Conservation (phyloP, 2,888 invertebrate species). For the Amphipyra berbera region DNA sequence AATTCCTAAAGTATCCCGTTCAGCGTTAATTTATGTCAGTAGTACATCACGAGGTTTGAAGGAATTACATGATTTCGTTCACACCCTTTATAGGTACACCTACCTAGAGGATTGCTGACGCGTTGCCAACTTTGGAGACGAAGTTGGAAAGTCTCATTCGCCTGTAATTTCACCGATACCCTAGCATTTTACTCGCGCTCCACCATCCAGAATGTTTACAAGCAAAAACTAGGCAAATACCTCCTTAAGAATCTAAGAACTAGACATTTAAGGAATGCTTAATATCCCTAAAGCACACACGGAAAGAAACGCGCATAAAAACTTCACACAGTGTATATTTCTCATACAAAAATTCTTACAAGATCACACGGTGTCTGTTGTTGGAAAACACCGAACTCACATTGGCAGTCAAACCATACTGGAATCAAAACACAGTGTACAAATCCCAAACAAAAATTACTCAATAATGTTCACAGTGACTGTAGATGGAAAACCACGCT, state of each 20-base stretch:
- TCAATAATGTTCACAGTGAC: conserved; percentile 29
- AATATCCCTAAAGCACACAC: conserved; percentile 23
- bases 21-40: too few relatives aligned
- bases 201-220: conserved; percentile 6
- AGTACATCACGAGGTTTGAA: too few relatives aligned
- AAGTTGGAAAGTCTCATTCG: too few relatives aligned
- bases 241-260: too few relatives aligned
- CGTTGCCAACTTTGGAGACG: too few relatives aligned
- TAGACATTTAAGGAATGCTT: conserved; percentile 40
- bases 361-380: conserved; percentile 12
- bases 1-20: too few relatives aligned
- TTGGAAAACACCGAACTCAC: conserved; percentile 39
- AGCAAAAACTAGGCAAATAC: conserved; percentile 35
- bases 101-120: too few relatives aligned
- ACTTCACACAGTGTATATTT: conserved; percentile 35
- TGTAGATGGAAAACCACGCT: conserved; percentile 47
- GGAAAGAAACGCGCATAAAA: conserved; percentile 15
- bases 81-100: too few relatives aligned
- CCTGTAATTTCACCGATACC: too few relatives aligned
- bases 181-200: not conserved
- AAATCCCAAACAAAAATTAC: conserved; percentile 31
- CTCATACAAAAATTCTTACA: conserved; percentile 9
- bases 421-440: conserved; percentile 40
- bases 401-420: conserved; percentile 6
- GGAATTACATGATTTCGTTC: too few relatives aligned